A percentile compares a stretch with the other conserved stretches of the same genome.
Evolutionary conservation across 2,797 vertebrate genomes (phyloP).

Genomic region (Naso thynnoides): DNA sequence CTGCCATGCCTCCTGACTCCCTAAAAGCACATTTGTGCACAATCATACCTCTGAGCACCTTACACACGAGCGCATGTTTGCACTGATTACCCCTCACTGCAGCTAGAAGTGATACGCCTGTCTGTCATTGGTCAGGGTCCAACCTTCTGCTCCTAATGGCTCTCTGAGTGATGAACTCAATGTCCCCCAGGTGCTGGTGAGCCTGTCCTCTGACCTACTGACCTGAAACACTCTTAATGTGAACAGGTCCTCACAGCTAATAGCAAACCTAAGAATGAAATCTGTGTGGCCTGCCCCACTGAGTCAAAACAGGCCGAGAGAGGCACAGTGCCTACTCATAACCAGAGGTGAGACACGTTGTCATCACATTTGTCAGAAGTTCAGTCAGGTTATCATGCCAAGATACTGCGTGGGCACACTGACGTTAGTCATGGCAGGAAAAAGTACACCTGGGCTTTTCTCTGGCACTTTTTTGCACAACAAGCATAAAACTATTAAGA

Average conservation of each 20-base stretch:
- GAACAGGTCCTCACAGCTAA: constrained; percentile 70
- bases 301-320: constrained; percentile 33
- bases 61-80: constrained; percentile 41
- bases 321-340: constrained; percentile 6
- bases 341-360: constrained; percentile 8
- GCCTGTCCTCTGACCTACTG: constrained; percentile 71
- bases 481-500: background rate
- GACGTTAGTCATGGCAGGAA: background rate
- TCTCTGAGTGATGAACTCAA: constrained; percentile 71
- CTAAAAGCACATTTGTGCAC: constrained; percentile 23
- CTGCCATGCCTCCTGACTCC: constrained; percentile 10
- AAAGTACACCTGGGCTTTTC: background rate
- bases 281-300: constrained; percentile 19
- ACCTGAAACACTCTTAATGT: constrained; percentile 69
- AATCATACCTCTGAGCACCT: constrained; percentile 32
- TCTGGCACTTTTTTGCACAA: background rate
- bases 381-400: constrained; percentile 9
- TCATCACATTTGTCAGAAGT: background rate
- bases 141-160: constrained; percentile 65
- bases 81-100: constrained; percentile 48
- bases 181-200: constrained; percentile 74
- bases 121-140: constrained; percentile 45
- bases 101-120: constrained; percentile 30
- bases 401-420: background rate
- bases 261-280: constrained; percentile 59